phyloP scores from a whole-genome alignment of 2,113 vertebrate species.

The Naja naja region DNA sequence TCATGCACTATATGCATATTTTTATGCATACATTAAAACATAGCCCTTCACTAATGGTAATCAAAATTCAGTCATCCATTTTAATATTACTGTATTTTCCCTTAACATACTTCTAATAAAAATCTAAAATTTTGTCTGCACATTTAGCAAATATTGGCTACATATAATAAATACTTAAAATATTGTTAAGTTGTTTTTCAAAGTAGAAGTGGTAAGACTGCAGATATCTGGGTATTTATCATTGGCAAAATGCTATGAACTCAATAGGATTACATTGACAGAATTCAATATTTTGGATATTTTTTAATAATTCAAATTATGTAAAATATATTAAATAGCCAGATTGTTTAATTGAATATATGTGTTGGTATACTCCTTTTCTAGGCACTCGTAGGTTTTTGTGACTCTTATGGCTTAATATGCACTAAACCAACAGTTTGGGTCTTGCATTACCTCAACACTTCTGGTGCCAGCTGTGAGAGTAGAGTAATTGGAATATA shows the following conservation, averaged over 20 bases:
- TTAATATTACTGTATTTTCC: not conserved
- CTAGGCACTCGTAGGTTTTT: constrained; percentile 74
- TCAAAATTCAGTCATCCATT: not conserved
- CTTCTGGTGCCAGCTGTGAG: constrained; percentile 72
- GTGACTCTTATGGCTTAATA: constrained; percentile 69
- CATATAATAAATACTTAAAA: not conserved
- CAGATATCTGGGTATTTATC: not conserved
- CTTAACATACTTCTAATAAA: not conserved
- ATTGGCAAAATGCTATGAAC: not conserved
- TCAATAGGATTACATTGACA: not conserved
- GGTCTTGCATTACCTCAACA: constrained; percentile 75
- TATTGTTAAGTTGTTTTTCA: not conserved
- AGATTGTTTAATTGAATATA: not conserved
- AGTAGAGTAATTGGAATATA: constrained; percentile 73
- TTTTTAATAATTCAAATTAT: not conserved
- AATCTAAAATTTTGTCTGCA: not conserved
- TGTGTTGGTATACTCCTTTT: constrained; percentile 18
- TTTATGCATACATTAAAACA: not conserved
- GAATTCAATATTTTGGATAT: not conserved
- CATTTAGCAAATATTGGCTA: not conserved
- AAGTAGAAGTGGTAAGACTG: not conserved
- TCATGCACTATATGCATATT: not conserved
- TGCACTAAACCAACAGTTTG: constrained; percentile 74
- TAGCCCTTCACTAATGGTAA: not conserved
- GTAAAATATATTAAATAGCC: not conserved